Base-by-base conservation (phyloP, 64 coral and sea anemone species). In the Pocillopora verrucosa region DNA sequence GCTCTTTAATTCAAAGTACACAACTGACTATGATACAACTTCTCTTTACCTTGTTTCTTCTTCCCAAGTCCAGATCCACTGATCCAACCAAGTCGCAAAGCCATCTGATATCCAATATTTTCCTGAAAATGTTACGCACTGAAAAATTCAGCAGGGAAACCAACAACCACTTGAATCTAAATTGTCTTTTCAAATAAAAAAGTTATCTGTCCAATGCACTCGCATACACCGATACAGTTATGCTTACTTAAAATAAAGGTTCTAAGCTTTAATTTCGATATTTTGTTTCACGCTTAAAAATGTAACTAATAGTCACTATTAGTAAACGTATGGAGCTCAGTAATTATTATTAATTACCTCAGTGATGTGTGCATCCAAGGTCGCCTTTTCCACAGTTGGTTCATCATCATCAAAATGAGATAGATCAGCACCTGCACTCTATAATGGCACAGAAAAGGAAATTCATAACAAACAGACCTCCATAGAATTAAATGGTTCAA, bases 51-150 rank as follows among this genome's bases (percentile, higher is more conserved):
- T 91, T 96, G 95, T 9, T 89, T 88, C 69, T 93, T 96, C 68
- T 92, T 96, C 61, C 95, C 95, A 14, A 96, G 88, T 91, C 95
- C 95, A 88, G 79, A 86, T 59, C 95, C 95, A 77, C 61, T 78
- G 37, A 73, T 96, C 95, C 95, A 96, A 10, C 95, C 95, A 83
- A 96, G 93, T 72, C 68, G 90, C 26, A 96, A 16, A 65, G 90
- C 90, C 73, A 96, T 82, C 77, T 96, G 95, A 88, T 96, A 96
- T 87, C 95, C 95, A 80, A 91, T 88, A 85, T 96, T 96, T 82
- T 93, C 95, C 95, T 96, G 91, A 64, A 89, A 63, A 88, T 58
- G n/a, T 72, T 26, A 77, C 82, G 91, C 74, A 95, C 69, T 83
- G 90, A 63, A 15, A 4, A 17, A 15, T 63, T 63, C 61, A 13